Evolutionary conservation across 2,888 invertebrate genomes (phyloP), one percentile per base, ranked within the genome.

Genomic region (Apomyelois bistriatella): DNA sequence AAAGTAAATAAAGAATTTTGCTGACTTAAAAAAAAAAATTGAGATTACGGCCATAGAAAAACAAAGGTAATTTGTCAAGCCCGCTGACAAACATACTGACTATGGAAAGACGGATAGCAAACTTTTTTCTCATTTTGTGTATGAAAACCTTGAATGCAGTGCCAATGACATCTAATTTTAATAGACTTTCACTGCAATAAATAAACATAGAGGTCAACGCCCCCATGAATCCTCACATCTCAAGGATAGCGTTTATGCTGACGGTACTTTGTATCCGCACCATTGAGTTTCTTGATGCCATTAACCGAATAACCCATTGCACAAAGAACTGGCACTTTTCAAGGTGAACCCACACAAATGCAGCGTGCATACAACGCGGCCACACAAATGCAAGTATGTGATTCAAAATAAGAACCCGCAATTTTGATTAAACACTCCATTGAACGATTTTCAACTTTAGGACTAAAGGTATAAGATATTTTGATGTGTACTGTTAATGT

Each of bases 281-380:
- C 89, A 89, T 90, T 89, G 89, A 89, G 88, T 90, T 79, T 80
- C 81, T 83, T 79, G 87, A 79, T 86, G 90, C 87, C 90, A 90
- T 90, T 90, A 91, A 89, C 90, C 90, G 90, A 90, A 90, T 91
- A 89, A 90, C 90, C 90, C 85, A 90, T 87, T 90, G 88, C 88
- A 90, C 90, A 90, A 90, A 90, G 90, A 86, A 84, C 84, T 82
- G 79, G 76, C 83, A 72, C 77, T 83, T 86, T 88, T 89, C 90
- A 91, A 91, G 90, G 90, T 90, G 89, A 90, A 90, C 84, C 1
- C 86, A 85, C 85, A 90, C 89, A 77, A 50, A 0, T 57, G 57
- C 49, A 61, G 41, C 47, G 0, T 52, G 40, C 38, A 55, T 42
- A 32, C 50, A 53, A 55, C 65, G 65, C 62, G 56, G 12, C 56